phyloP scores from a whole-genome alignment of 2,113 vertebrate species.

The Jacana jacana region DNA sequence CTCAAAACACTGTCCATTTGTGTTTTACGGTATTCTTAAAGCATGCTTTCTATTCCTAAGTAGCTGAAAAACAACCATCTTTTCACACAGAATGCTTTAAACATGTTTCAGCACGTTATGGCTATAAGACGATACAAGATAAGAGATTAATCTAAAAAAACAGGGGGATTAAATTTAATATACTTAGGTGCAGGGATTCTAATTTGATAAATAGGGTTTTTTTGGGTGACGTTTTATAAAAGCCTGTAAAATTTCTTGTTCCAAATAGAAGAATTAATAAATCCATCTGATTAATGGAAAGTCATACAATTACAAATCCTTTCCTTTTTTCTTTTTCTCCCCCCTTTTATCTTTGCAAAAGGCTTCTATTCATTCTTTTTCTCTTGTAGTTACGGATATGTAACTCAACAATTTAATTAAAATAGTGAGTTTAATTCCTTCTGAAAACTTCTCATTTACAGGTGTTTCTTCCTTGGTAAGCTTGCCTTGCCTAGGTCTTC shows the following conservation, averaged over 20 bases:
- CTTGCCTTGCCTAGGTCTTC: neutral
- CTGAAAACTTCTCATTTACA: neutral
- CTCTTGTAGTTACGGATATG: neutral
- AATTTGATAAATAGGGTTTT: neutral
- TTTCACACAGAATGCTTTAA: neutral
- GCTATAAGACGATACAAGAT: neutral
- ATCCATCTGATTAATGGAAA: neutral
- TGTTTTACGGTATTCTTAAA: neutral
- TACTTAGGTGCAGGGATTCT: neutral
- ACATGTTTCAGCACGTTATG: neutral
- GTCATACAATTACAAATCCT: neutral
- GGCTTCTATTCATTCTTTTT: neutral
- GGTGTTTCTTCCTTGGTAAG: neutral
- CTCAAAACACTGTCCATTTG: neutral
- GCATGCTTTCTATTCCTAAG: neutral
- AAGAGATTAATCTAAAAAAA: neutral
- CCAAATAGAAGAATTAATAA: neutral
- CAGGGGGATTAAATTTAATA: neutral
- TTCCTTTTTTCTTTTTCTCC: accelerated
- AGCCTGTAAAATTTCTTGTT: neutral
- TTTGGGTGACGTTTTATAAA: neutral
- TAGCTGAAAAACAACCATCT: neutral
- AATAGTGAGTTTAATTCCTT: neutral
- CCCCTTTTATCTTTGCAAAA: neutral
- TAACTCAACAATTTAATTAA: neutral